Conservation (phyloP, 2,113 vertebrate species). For the Cichladusa arquata region DNA sequence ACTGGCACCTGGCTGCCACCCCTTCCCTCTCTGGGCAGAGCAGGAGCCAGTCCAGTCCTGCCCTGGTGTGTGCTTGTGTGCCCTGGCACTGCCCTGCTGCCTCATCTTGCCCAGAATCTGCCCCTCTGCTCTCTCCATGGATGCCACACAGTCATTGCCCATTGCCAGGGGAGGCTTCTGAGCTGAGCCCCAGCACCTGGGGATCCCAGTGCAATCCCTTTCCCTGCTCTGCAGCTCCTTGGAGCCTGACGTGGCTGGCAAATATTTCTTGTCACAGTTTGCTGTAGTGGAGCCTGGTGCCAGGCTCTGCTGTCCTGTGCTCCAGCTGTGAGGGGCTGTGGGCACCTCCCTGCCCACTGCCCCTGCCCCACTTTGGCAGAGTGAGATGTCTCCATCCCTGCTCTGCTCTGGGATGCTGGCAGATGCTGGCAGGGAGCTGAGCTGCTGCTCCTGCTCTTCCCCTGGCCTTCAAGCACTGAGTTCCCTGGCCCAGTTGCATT, state of each 20-base stretch:
- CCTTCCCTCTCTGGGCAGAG: background rate
- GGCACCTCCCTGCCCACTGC: background rate
- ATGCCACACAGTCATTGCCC: accelerated
- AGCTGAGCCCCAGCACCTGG: background rate
- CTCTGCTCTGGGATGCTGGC: background rate
- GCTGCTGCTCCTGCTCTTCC: background rate
- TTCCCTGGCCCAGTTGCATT: background rate
- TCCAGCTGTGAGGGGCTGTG: background rate
- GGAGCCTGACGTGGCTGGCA: background rate
- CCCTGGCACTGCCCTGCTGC: background rate
- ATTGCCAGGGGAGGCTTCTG: background rate
- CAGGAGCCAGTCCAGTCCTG: background rate
- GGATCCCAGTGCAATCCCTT: background rate
- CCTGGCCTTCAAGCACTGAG: background rate
- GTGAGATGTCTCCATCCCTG: background rate
- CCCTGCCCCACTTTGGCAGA: accelerated
- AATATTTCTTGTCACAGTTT: background rate
- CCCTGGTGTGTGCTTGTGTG: accelerated
- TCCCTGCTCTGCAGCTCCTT: background rate
- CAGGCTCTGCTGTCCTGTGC: background rate
- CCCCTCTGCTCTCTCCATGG: background rate
- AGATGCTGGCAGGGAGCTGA: background rate
- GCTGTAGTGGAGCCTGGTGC: background rate
- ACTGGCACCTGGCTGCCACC: accelerated
- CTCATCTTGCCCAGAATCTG: background rate